phyloP scores from a whole-genome alignment of 2,113 vertebrate genomes.

The Hippocampus comes region DNA sequence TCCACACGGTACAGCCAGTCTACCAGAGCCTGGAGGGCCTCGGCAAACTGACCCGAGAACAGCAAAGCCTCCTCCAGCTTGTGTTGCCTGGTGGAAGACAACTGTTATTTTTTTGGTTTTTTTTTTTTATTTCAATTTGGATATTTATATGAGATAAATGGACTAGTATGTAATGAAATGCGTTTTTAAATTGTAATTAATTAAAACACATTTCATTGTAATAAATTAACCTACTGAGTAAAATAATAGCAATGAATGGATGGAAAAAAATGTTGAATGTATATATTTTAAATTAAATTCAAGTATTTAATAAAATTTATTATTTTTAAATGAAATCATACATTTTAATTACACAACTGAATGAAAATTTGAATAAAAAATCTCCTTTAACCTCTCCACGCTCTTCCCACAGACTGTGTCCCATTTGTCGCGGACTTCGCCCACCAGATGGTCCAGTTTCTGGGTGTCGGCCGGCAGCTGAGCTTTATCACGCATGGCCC shows the following conservation, averaged over 20 bases:
- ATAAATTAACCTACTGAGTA: too few species aligned
- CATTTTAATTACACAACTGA: too few species aligned
- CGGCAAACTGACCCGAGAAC: slow-evolving; percentile 97
- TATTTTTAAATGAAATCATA: too few species aligned
- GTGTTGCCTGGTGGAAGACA: slow-evolving; percentile 80
- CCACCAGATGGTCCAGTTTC: slow-evolving; percentile 88
- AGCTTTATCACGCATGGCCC: slow-evolving; percentile 91
- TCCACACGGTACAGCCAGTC: slow-evolving; percentile 98
- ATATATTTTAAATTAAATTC: too few species aligned
- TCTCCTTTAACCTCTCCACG: slow-evolving; percentile 84
- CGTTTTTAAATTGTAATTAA: too few species aligned
- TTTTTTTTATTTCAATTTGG: too few species aligned
- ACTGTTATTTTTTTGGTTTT: not conserved
- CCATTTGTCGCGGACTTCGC: slow-evolving; percentile 97
- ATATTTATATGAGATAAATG: too few species aligned
- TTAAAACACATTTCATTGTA: too few species aligned
- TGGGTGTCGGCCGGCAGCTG: slow-evolving; percentile 85
- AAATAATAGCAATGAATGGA: too few species aligned
- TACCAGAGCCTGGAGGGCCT: slow-evolving; percentile 92
- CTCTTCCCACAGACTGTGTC: slow-evolving; percentile 98
- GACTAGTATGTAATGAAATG: too few species aligned
- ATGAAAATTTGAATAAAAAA: not conserved
- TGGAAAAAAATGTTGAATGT: too few species aligned
- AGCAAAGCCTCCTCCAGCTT: slow-evolving; percentile 96
- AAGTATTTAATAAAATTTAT: too few species aligned